Evolutionary conservation across 2,888 invertebrate species (phyloP), one percentile per base, ranked within the genome.

Genomic region (Flexamia atlantica): DNA sequence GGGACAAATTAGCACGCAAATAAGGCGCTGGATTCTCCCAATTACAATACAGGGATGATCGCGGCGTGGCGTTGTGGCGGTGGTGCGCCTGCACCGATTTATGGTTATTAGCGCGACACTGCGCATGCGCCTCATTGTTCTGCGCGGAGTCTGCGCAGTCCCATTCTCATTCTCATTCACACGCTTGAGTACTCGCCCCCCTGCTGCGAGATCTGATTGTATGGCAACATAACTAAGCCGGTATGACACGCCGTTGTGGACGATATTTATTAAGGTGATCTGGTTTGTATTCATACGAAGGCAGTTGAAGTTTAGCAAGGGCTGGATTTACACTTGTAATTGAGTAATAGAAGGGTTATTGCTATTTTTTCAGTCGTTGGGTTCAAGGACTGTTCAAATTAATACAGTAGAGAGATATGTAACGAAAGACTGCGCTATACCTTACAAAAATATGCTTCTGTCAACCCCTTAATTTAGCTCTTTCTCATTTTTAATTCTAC

Each of bases 21-120:
- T 72, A 72, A 72, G 72, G 72, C 72, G 28, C 28, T 64, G 64
- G 64, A 17, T 17, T 72, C 72, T 72, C 32, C 72, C 72, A 72
- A 72, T 72, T 72, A 72, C 72, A 64, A 72, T 72, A 72, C 20
- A 17, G 72, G 72, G 72, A 72, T 72, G 72, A 72, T 72, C 72
- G 4, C 40, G 72, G n/a, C 32, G 23, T 40, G 4, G 9, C n/a
- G n/a, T n/a, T n/a, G n/a, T n/a, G n/a, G 40, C 10, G 72, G 30
- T 25, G 17, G 32, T n/a, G 72, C 23, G 72, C 20, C 30, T 40
- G 20, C 72, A 23, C 72, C 72, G 40, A 72, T 72, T 72, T 72
- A 72, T 72, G 72, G 72, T 72, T 72, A 72, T 72, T 72, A 40
- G 72, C 32, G 72, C 72, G 72, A 72, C 72, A 72, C 23, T 23